phyloP scores from a whole-genome alignment of 1,140 invertebrate genomes.

The Rhopalosiphum padi region DNA sequence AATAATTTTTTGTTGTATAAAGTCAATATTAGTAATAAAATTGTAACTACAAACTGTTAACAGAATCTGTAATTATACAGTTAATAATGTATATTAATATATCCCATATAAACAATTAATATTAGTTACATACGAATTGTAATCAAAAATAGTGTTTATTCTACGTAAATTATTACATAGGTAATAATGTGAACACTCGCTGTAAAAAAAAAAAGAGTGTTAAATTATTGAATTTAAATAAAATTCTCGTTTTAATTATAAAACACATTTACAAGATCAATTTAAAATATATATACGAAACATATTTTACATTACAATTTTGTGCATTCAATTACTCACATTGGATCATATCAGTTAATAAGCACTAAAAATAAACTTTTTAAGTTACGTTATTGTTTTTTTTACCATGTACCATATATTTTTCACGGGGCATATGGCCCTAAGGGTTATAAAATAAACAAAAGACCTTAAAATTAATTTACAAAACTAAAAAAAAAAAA shows the following conservation, averaged over 20 bases:
- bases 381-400: not conserved
- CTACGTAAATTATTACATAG: not conserved
- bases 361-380: not conserved
- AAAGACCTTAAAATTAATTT: not conserved
- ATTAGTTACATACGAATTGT: not conserved
- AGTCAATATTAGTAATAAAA: not conserved
- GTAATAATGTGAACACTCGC: not conserved
- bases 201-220: not conserved
- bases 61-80: not conserved
- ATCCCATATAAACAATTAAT: not conserved
- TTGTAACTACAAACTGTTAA: not conserved
- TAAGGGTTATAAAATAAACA: not conserved
- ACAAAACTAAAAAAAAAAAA: constrained; percentile 20
- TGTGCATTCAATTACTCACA: not conserved
- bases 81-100: not conserved
- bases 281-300: not conserved
- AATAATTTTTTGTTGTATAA: not conserved
- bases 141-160: not conserved
- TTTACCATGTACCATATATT: not conserved
- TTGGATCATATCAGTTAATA: not conserved
- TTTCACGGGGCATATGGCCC: not conserved
- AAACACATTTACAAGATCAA: not conserved
- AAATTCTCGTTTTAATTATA: not conserved
- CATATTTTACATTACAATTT: not conserved
- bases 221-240: not conserved